Evolutionary conservation across 1,140 invertebrate genomes (phyloP).

Genomic region (Ylistrum balloti): DNA sequence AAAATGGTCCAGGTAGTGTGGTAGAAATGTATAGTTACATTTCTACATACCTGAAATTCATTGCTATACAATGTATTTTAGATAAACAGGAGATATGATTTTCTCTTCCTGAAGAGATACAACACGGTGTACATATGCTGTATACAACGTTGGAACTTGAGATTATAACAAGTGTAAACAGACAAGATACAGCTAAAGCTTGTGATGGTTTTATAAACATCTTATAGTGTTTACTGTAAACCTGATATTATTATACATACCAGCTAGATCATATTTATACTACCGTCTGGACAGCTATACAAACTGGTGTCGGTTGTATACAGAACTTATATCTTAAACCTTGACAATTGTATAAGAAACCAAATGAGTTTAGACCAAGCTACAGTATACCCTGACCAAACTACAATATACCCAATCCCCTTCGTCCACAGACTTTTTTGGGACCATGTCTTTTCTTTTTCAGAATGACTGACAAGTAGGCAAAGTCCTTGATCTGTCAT

Average conservation of each 20-base stretch:
- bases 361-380: too few relatives aligned
- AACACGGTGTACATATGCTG: neutral
- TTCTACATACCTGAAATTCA: neutral
- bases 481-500: too few relatives aligned
- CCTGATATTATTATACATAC: neutral
- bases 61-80: neutral
- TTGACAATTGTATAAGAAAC: too few relatives aligned
- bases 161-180: neutral
- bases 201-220: neutral
- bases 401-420: too few relatives aligned
- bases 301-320: neutral
- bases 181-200: neutral
- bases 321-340: too few relatives aligned
- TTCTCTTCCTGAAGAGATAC: neutral
- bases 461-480: too few relatives aligned
- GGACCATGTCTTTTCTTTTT: too few relatives aligned
- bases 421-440: too few relatives aligned
- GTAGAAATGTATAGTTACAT: too few relatives aligned
- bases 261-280: slow-evolving; percentile 12
- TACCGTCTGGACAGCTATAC: neutral
- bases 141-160: neutral
- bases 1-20: too few relatives aligned
- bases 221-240: neutral
- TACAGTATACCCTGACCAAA: too few relatives aligned
- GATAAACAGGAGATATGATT: neutral